Evolutionary conservation across 1,140 invertebrate species (phyloP), one percentile per base, ranked within the genome.

Genomic region (Drosophila athabasca): DNA sequence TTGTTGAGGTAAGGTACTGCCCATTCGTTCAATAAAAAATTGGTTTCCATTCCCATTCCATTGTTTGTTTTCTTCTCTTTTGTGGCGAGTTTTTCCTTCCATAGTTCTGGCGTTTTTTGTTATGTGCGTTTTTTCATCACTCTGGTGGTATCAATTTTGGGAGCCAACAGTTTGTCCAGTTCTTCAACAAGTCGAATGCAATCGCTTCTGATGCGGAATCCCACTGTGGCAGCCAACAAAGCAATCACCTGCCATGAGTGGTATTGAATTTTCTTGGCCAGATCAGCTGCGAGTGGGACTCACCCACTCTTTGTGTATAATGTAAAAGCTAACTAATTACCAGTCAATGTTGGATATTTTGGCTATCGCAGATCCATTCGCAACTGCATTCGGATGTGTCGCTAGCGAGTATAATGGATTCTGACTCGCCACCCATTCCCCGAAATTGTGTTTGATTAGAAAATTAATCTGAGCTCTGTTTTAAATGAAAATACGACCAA

Each of bases 111-210:
- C 0, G 26, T 57, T 49, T 68, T 57, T 8, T 49, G 6, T 9
- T 8, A 7, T 31, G 29, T 31, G 43, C 22, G 17, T 31, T 19
- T 69, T 69, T 57, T 50, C 24, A 69, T 69, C 58, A 50, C 9
- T 43, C 67, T 70, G 15, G 65, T 43, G 55, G 53, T 59, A 59
- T 62, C 62, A 65, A 48, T 57, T 70, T 58, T 54, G 53, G 11
- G 26, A 44, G 55, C 67, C 45, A 65, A 60, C 64, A 59, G 59
- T 49, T 66, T 78, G 58, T 65, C 41, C 22, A 49, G 43, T 39
- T 45, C 64, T 64, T 78, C 75, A 78, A 78, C 67, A 78, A 78
- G 67, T 77, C 68, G 68, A 45, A 53, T 44, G 53, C 24, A 39
- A 15, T 71, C 50, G 29, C 41, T 71, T 70, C 41, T 6, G 3